These are phyloP conservation scores for Muntiacus reevesi DNA, from an alignment of 2,113 vertebrate species.

Conservation along the genomic window DNA sequence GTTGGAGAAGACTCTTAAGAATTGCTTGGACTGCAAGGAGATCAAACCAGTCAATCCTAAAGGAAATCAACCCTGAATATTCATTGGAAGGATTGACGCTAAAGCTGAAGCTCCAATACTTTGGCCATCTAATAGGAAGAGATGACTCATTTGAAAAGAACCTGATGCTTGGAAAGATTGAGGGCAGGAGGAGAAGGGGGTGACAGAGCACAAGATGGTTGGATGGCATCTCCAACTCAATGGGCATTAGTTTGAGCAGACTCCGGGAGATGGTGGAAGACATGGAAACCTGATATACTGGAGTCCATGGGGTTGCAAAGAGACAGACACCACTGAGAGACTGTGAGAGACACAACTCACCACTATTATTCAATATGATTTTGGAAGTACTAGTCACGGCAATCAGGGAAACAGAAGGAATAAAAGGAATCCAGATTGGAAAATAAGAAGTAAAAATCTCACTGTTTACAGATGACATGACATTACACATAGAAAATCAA, in stretches of 20 bases:
- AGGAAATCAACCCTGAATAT: background rate
- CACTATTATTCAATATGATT: background rate
- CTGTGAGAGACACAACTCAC: background rate
- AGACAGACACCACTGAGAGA: background rate
- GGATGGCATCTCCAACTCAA: background rate
- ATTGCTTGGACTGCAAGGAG: background rate
- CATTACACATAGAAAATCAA: background rate
- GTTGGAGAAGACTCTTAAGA: background rate
- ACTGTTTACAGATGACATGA: background rate
- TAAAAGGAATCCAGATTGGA: background rate
- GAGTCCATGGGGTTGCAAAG: background rate
- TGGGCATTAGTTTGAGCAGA: background rate
- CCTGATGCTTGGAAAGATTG: background rate
- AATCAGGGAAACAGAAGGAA: background rate
- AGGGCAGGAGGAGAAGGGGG: background rate
- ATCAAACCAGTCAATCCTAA: background rate
- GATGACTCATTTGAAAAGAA: background rate
- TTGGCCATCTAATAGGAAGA: background rate
- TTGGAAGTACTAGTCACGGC: background rate
- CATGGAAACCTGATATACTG: background rate
- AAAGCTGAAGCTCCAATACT: background rate
- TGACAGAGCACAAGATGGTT: background rate
- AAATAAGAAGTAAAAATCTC: background rate
- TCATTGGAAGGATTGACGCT: background rate
- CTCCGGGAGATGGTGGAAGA: fast-evolving